Evolutionary conservation across 2,113 vertebrate species (phyloP).

Genomic region (Sinosuthora webbiana): DNA sequence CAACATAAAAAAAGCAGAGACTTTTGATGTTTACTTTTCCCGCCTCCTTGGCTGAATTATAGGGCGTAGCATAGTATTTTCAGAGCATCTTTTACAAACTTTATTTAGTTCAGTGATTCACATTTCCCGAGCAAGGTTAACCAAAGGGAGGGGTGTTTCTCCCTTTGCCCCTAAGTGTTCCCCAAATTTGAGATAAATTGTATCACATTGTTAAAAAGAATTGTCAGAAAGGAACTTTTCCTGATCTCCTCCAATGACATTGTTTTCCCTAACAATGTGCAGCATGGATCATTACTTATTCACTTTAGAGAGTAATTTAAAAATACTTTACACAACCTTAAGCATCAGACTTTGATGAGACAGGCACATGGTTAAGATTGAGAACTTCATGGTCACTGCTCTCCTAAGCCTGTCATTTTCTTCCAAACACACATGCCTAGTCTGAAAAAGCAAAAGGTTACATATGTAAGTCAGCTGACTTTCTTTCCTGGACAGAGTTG

Average conservation of each 20-base stretch:
- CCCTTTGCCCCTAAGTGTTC: neutral
- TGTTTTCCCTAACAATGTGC: neutral
- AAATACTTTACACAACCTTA: neutral
- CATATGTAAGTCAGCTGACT: neutral
- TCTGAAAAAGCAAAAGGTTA: neutral
- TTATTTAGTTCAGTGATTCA: constrained; percentile 52
- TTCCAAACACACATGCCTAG: neutral
- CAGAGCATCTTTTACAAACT: constrained; percentile 34
- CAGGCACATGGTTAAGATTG: neutral
- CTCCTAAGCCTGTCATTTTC: neutral
- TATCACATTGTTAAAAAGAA: neutral
- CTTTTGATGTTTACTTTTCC: constrained; percentile 48
- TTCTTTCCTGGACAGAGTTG: neutral
- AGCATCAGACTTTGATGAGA: neutral
- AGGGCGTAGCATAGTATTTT: constrained; percentile 36
- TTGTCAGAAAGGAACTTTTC: constrained; percentile 5
- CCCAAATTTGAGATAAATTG: neutral
- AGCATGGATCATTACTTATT: neutral
- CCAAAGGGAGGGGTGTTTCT: neutral
- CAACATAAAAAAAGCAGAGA: constrained; percentile 31
- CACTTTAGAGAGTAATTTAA: neutral
- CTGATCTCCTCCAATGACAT: neutral
- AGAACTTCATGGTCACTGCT: neutral
- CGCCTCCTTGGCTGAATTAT: constrained; percentile 31
- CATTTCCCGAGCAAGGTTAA: constrained; percentile 42